Evolutionary conservation across 1,140 invertebrate genomes (phyloP).

Genomic region (Drosophila tristis): DNA sequence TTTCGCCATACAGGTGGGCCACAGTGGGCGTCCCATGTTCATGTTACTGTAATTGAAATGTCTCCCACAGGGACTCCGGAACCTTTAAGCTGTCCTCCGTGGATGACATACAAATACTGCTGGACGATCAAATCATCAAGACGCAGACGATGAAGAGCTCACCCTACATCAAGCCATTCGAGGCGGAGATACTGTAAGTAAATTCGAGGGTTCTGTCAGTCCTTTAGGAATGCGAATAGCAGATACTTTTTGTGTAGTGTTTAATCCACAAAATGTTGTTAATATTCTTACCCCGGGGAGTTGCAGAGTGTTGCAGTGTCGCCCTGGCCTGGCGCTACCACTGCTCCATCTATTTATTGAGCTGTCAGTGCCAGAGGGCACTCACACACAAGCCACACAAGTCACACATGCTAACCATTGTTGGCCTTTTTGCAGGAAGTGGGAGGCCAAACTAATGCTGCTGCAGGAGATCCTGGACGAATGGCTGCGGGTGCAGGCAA

Average conservation of each 20-base stretch:
- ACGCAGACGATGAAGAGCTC: slow-evolving; percentile 99
- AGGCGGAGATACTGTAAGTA: slow-evolving; percentile 90
- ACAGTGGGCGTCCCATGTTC: slow-evolving; percentile 4
- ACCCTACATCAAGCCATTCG: slow-evolving; percentile 98
- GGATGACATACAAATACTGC: slow-evolving; percentile 97
- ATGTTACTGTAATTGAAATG: slow-evolving; percentile 54
- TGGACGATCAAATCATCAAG: slow-evolving; percentile 98
- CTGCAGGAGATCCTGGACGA: slow-evolving; percentile 97
- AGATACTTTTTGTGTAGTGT: background rate
- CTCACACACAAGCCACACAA: slow-evolving; percentile 6
- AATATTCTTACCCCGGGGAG: too few species aligned
- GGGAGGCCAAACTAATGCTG: slow-evolving; percentile 91
- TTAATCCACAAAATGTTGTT: background rate
- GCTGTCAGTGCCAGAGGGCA: slow-evolving; percentile 34
- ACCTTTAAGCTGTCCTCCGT: slow-evolving; percentile 95
- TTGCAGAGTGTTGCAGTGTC: background rate
- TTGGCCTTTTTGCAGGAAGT: slow-evolving; percentile 84
- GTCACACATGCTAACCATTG: slow-evolving; percentile 26
- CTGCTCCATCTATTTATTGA: slow-evolving; percentile 22
- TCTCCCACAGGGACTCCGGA: slow-evolving; percentile 91
- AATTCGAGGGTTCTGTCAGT: background rate
- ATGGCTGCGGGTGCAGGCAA: slow-evolving; percentile 97
- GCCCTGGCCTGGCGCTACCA: too few species aligned
- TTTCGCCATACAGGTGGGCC: slow-evolving; percentile 77
- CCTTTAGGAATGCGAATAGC: background rate